phyloP scores from a whole-genome alignment of 2,797 vertebrate species.

The Smutsia gigantea region DNA sequence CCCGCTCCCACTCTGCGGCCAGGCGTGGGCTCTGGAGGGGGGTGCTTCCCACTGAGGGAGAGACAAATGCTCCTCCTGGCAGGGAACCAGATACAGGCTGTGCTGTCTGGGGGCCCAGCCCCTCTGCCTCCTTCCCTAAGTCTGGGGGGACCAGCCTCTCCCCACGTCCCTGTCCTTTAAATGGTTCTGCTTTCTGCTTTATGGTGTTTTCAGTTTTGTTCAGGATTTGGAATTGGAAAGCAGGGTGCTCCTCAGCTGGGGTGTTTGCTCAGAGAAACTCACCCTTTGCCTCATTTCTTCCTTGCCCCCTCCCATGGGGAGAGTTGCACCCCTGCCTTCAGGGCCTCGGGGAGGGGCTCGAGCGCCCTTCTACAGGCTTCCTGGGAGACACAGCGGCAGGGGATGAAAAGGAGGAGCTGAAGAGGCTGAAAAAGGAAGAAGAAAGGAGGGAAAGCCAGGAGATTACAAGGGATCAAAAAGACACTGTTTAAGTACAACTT shows the following conservation, averaged over 20 bases:
- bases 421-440: constrained; percentile 34
- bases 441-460: background rate
- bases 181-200: background rate
- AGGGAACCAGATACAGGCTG: background rate
- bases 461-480: constrained; percentile 72
- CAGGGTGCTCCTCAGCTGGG: background rate
- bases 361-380: background rate
- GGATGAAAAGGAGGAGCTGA: background rate
- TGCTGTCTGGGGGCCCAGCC: background rate
- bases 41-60: background rate
- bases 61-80: background rate
- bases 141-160: background rate
- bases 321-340: background rate
- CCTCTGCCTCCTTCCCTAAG: background rate
- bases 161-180: background rate
- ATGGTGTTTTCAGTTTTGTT: background rate
- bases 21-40: background rate
- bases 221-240: background rate
- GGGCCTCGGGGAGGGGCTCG: background rate
- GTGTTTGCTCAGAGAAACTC: background rate
- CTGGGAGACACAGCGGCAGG: background rate
- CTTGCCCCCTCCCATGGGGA: background rate
- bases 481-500: constrained; percentile 38
- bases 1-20: background rate
- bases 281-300: background rate